Base-by-base conservation (phyloP, 1,140 invertebrate genomes). In the Agrypnia vestita region DNA sequence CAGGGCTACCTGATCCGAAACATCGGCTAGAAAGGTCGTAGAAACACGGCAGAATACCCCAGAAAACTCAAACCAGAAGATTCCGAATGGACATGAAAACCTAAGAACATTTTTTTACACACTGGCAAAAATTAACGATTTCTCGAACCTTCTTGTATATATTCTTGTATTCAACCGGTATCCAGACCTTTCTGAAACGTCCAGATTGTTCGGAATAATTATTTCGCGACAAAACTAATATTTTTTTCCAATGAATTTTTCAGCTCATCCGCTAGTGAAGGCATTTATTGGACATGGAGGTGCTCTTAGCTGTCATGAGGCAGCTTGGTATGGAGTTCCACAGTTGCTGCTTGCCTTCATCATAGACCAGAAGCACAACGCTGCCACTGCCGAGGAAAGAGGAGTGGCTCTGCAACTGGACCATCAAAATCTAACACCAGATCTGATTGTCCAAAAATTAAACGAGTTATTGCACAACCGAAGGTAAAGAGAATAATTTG, bases 261-360 rank as follows among this genome's bases (percentile, higher is more conserved):
- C 76, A 91, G 90, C 86, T 51, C 91, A 92, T 84, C 85, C 85
- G 8, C 89, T 88, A 72, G 80, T 88, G n/a, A 87, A 88, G 84
- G 83, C 88, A 4, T 92, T 92, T 84, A 87, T 93, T 35, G 90
- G 90, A 82, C 92, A 93, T 81, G 91, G 91, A 75, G 92, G 92
- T 19, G 85, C 90, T 51, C 88, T 91, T 74, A 91, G 91, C 19
- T 85, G 89, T 59, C 89, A 89, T 79, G 92, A 93, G 85, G 90
- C 90, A 4, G 86, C 90, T 4, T 87, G 90, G 83, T 86, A 91
- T 76, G 87, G 86, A n/a, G 87, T 91, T 0, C 92, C 92, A 13
- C 80, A 92, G 73, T 80, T 93, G 46, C 87, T 86, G 3, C 84
- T 92, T 44, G 91, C 91, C 51, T 88, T 90, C 84, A 88, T 89